Evolutionary conservation across 2,797 vertebrate species (phyloP), one percentile per base, ranked within the genome.

Genomic region (Hozukius guyotensis): DNA sequence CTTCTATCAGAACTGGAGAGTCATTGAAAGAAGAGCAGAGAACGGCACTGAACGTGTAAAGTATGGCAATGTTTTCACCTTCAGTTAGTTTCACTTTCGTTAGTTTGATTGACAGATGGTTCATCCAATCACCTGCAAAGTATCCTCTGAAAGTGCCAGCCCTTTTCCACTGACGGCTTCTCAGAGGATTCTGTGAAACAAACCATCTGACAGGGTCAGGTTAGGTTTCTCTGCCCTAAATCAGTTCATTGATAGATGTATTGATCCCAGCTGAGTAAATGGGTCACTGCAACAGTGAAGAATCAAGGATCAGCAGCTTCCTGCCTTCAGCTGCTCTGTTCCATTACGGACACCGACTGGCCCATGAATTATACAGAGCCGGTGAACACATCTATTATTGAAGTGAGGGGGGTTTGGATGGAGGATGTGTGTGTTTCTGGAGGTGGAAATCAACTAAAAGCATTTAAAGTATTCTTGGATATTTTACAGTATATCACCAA

Each of bases 361-460:
- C 6, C 56, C 78, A 91, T 95, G 84, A 94, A 95, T 95, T 92
- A 95, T 93, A 83, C 82, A 95, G 82, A 84, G 62, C 80, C 77
- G 79, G 84, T 88, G 86, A 76, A 81, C 53, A 29, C 89, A 92
- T 95, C 16, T 71, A 93, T 94, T 91, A 96, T 96, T 93, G 57
- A 95, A 72, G 65, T 1, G 38, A 69, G 57, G 60, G 78, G 81
- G 72, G 68, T 20, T 29, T 42, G 63, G 49, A 49, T 72, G 70
- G 5, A 67, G 64, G 7, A 6, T 34, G 36, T 66, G 56, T 75
- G 62, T 32, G n/a, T 60, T 25, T 25, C n/a, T 67, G 70, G 79
- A 62, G 53, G 56, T 66, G 22, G 31, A 36, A 69, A 66, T 76
- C 34, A 29, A 66, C 72, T 82, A 32, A 75, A 86, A 86, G 87